Conservation (phyloP, 2,113 vertebrate genomes). For the Nycticebus coucang region DNA sequence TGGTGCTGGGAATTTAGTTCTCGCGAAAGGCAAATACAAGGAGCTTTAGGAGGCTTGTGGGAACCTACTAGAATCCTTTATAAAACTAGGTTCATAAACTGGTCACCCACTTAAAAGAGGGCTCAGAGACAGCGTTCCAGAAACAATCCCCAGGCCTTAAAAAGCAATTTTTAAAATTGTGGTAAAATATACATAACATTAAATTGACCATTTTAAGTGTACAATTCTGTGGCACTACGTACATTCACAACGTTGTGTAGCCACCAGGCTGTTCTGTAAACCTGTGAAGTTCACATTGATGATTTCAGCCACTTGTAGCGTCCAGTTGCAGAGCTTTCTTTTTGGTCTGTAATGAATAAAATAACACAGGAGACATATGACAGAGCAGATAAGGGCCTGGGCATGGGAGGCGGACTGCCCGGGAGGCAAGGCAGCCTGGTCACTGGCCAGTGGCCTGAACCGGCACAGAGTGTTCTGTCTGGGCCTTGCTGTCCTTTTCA, state of each 20-base stretch:
- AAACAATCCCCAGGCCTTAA: background rate
- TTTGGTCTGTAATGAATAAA: background rate
- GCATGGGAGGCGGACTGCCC: fast-evolving
- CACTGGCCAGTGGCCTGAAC: background rate
- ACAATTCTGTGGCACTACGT: background rate
- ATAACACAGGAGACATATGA: background rate
- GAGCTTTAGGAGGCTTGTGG: background rate
- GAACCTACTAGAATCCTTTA: no score
- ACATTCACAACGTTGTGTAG: background rate
- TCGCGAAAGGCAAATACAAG: background rate
- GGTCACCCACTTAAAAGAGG: background rate
- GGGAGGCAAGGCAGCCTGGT: background rate
- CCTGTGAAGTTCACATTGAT: background rate
- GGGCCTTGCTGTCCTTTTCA: background rate
- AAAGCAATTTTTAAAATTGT: background rate
- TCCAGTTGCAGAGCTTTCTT: background rate
- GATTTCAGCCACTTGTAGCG: background rate
- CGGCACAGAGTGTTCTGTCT: background rate
- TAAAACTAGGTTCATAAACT: background rate
- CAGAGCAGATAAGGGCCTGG: background rate
- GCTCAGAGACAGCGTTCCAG: background rate
- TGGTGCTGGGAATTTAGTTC: background rate
- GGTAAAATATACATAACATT: background rate
- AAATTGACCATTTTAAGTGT: background rate
- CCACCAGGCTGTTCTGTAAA: background rate